Conservation (phyloP, 2,888 invertebrate genomes). For the Taenaris catops region DNA sequence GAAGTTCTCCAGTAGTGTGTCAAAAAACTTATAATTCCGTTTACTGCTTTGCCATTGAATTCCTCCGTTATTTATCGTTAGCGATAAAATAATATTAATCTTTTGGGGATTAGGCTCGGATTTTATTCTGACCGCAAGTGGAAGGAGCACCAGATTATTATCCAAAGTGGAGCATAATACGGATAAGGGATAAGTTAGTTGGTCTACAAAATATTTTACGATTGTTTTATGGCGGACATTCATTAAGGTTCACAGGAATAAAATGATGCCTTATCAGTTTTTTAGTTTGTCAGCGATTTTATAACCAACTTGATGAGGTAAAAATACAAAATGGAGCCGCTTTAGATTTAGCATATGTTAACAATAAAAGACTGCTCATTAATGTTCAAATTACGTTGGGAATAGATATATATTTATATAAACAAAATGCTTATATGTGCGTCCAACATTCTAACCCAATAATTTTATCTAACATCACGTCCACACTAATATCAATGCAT, state of each 20-base stretch:
- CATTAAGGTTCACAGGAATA: conserved; percentile 7
- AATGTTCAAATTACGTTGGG: no score
- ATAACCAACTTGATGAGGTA: no score
- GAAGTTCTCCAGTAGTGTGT: conserved; percentile 66
- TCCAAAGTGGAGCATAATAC: conserved; percentile 39
- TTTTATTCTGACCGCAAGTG: conserved; percentile 66
- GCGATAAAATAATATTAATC: conserved; percentile 80
- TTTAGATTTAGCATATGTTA: no score
- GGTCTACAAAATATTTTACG: conserved; percentile 37
- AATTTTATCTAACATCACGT: conserved; percentile 23
- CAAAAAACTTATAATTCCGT: conserved; percentile 73
- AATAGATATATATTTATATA: no score
- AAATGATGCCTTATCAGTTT: conserved; percentile 4
- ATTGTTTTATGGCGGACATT: conserved; percentile 34
- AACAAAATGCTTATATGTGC: no score
- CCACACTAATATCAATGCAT: conserved; percentile 37
- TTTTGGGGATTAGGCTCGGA: conserved; percentile 68
- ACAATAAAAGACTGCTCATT: no score
- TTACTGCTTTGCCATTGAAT: conserved; percentile 67
- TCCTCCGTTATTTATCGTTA: conserved; percentile 73
- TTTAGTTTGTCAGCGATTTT: no score
- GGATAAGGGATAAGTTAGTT: conserved; percentile 38
- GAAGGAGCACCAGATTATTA: conserved; percentile 59
- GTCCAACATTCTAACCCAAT: not conserved
- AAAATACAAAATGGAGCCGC: no score